Evolutionary conservation across 2,797 vertebrate genomes (phyloP).

Genomic region (Anas bernieri): DNA sequence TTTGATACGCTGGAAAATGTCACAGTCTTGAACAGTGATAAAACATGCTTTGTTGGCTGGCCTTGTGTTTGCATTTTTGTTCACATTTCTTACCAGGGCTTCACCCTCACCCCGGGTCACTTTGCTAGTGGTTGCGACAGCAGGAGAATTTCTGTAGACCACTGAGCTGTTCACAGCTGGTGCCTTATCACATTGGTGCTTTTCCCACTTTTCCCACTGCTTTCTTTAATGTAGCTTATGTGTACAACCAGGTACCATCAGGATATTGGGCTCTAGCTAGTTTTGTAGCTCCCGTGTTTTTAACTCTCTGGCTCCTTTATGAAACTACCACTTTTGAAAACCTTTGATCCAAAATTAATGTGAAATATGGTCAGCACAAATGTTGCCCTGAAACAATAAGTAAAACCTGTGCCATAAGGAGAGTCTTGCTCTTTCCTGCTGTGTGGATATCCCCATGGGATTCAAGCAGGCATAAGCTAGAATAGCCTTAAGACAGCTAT

Average conservation of each 20-base stretch:
- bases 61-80: background rate
- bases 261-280: background rate
- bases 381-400: constrained; percentile 11
- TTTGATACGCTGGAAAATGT: background rate
- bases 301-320: background rate
- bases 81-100: background rate
- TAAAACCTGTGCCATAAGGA: background rate
- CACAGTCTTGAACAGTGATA: background rate
- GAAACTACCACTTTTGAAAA: background rate
- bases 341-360: constrained; percentile 21
- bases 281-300: constrained; percentile 8
- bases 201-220: background rate
- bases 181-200: constrained; percentile 3
- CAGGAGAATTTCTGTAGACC: constrained; percentile 16
- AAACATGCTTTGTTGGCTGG: background rate
- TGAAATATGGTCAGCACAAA: background rate
- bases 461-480: background rate
- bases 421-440: background rate
- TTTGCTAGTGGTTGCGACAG: background rate
- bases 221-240: background rate
- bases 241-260: background rate
- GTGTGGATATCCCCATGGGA: background rate
- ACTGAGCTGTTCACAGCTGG: constrained; percentile 9
- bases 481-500: background rate
- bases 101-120: background rate